Evolutionary conservation across 2,888 invertebrate genomes (phyloP).

Genomic region (Hydrotaea cyrtoneurina): DNA sequence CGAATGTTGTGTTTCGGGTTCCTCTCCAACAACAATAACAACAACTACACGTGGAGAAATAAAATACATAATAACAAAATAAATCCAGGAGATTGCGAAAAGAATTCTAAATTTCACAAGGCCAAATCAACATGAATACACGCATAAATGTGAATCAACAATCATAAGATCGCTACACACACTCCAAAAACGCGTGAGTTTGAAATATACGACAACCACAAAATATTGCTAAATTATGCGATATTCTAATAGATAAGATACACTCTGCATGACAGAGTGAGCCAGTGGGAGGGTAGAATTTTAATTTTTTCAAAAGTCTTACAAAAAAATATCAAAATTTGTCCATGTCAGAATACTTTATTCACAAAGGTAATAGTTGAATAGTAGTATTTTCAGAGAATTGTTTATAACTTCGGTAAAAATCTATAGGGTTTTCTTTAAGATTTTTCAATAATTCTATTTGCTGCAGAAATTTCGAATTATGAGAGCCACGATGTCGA

Average conservation of each 20-base stretch:
- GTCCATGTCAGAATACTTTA: too few relatives aligned
- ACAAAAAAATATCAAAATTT: too few relatives aligned
- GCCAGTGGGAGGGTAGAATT: background rate
- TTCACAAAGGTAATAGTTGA: too few relatives aligned
- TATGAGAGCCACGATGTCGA: too few relatives aligned
- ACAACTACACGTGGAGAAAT: constrained; percentile 18
- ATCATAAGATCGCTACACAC: too few relatives aligned
- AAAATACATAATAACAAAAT: background rate
- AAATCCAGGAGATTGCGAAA: background rate
- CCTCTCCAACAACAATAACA: background rate
- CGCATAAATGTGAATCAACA: background rate
- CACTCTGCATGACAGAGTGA: background rate
- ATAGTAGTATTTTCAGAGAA: too few relatives aligned
- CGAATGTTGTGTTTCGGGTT: too few relatives aligned
- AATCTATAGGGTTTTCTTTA: too few relatives aligned
- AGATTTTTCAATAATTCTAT: too few relatives aligned
- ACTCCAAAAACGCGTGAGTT: constrained; percentile 3
- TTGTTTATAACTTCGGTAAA: too few relatives aligned
- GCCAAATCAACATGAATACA: background rate
- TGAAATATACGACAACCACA: background rate
- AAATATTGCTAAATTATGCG: constrained; percentile 7
- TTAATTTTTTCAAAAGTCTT: too few relatives aligned
- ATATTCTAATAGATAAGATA: constrained; percentile 9
- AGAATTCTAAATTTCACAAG: constrained; percentile 7
- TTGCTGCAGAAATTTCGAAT: too few relatives aligned